Evolutionary conservation across 1,140 invertebrate genomes (phyloP), one percentile per base, ranked within the genome.

Genomic region (Chironomus striatipennis): DNA sequence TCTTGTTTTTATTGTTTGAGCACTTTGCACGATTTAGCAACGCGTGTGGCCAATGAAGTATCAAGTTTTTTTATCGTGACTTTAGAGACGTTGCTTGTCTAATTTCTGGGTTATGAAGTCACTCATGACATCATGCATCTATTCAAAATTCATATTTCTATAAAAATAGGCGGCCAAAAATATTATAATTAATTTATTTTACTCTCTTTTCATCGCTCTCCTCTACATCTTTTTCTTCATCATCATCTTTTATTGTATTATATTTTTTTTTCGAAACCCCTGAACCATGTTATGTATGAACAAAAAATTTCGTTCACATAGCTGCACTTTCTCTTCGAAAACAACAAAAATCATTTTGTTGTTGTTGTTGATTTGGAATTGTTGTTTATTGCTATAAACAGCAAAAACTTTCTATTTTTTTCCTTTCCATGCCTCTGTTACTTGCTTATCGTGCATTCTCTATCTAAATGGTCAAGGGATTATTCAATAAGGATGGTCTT

Each of bases 381-480:
- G 24, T 57, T 47, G 15, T 47, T 57, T 57, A 57, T 15, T 15
- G n/a, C 47, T 57, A n/a, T 57, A 57, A n/a, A 57, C 12, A 57
- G 43, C 8, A 57, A 57, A 57, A 57, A 57, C 47, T 57, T 57
- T 57, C 47, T 57, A 57, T 57, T 57, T 57, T 57, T 57, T 57
- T 57, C 47, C 24, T 34, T 34, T 34, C 24, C 24, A 34, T 34
- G 24, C 24, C 24, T 34, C 24, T 34, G 24, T 34, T 34, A 34
- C 24, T 34, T 34, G n/a, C 47, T 57, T 57, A 57, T 57, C 47
- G 47, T 57, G 12, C 47, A 57, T 57, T 57, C n/a, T n/a, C 47
- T n/a, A 57, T 57, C 47, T 34, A 2, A 2, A 34, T 34, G 24
- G 24, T 5, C 5, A 34, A 34, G 24, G 24, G 24, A 34, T 34